Conservation (phyloP, 2,113 vertebrate genomes). For the Myodes glareolus region DNA sequence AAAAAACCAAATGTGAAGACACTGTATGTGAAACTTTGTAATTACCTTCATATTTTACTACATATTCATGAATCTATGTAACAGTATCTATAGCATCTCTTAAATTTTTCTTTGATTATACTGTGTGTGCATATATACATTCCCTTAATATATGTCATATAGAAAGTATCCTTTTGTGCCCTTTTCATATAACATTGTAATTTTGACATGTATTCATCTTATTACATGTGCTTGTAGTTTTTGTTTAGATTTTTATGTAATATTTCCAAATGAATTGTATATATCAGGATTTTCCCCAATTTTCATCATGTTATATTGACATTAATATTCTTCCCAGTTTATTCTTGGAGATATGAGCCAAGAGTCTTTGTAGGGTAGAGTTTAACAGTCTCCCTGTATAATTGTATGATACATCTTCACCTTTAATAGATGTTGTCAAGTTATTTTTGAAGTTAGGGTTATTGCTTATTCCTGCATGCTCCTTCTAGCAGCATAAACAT, state of each 20-base stretch:
- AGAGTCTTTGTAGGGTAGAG: conserved; percentile 13
- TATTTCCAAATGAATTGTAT: neutral
- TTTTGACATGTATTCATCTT: conserved; percentile 45
- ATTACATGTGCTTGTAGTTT: neutral
- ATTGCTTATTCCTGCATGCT: neutral
- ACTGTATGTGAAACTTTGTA: neutral
- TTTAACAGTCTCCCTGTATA: neutral
- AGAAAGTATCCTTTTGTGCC: neutral
- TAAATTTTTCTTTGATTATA: neutral
- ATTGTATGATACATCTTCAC: neutral
- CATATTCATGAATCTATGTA: neutral
- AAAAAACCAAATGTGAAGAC: no score
- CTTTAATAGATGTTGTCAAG: neutral
- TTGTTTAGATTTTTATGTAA: conserved; percentile 8
- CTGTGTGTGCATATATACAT: neutral
- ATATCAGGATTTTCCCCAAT: neutral
- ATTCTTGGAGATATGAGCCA: conserved; percentile 3
- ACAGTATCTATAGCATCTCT: neutral
- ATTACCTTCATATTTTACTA: neutral
- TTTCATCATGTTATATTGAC: conserved; percentile 25
- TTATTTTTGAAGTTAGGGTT: neutral
- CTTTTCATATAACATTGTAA: neutral
- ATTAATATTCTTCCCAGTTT: conserved; percentile 19
- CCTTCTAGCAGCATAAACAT: neutral
- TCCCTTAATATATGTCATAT: neutral